Evolutionary conservation across 2,797 vertebrate species (phyloP).

Genomic region (Onychomys torridus): DNA sequence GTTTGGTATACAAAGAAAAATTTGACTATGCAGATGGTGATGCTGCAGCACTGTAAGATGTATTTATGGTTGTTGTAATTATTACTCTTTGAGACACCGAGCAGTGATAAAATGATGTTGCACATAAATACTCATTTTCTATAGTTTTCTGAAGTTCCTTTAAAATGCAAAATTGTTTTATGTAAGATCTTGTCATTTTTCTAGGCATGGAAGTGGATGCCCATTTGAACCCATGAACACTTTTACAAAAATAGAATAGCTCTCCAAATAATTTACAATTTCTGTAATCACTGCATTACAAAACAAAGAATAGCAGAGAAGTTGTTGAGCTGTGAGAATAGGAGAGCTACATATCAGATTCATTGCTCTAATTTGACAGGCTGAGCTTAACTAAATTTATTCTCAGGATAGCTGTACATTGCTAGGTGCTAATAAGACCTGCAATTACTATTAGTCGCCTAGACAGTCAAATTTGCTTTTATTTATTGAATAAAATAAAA

Average conservation of each 20-base stretch:
- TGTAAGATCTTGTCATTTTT: constrained; percentile 32
- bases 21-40: background rate
- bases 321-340: background rate
- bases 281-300: constrained; percentile 15
- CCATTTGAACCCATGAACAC: constrained; percentile 23
- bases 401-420: constrained; percentile 62
- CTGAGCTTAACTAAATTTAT: constrained; percentile 72
- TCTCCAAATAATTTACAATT: constrained; percentile 4
- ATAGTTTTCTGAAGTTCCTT: background rate
- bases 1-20: background rate
- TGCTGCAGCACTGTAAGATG: background rate
- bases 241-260: constrained; percentile 35
- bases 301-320: constrained; percentile 57
- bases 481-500: constrained; percentile 70
- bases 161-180: constrained; percentile 12
- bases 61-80: constrained; percentile 38
- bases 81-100: constrained; percentile 22
- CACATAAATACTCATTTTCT: constrained; percentile 1
- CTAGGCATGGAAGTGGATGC: constrained; percentile 10
- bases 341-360: constrained; percentile 58
- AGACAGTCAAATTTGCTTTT: constrained; percentile 66
- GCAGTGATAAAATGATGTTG: constrained; percentile 21
- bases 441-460: constrained; percentile 58
- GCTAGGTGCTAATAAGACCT: constrained; percentile 49
- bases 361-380: constrained; percentile 69